Evolutionary conservation across 2,797 vertebrate genomes (phyloP).

Genomic region (Chloroceryle amazona): DNA sequence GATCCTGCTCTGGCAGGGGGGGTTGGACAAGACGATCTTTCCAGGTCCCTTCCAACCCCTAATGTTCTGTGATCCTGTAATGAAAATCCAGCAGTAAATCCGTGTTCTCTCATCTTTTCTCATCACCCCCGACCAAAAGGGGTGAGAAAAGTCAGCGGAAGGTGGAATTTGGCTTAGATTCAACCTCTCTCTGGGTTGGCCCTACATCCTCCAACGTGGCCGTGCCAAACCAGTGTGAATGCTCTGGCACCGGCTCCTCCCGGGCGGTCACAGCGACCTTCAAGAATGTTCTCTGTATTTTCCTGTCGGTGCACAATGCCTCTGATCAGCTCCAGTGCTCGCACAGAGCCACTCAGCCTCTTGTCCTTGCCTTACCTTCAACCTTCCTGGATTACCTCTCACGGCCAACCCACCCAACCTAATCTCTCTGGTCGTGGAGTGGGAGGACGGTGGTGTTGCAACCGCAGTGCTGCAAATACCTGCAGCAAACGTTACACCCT

Average conservation of each 20-base stretch:
- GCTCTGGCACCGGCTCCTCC: not conserved
- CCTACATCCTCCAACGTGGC: not conserved
- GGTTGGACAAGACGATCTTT: no score
- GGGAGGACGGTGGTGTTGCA: not conserved
- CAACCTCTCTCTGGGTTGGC: not conserved
- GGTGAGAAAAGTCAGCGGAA: not conserved
- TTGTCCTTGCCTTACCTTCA: constrained; percentile 15
- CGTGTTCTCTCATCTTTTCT: not conserved
- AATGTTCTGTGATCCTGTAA: no score
- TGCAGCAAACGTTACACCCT: constrained; percentile 1
- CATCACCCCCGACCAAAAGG: not conserved
- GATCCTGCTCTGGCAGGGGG: no score
- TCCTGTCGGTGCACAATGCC: not conserved
- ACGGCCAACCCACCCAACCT: not conserved
- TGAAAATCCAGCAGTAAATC: not conserved
- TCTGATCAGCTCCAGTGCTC: not conserved
- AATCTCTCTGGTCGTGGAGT: not conserved
- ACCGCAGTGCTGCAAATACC: not conserved
- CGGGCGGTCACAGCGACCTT: not conserved
- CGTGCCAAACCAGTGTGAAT: not conserved
- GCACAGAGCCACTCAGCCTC: not conserved
- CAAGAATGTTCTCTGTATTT: not conserved
- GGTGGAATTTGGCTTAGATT: not conserved
- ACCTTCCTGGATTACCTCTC: not conserved
- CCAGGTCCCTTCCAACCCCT: no score